Conservation (phyloP, 2,113 vertebrate species). For the Anoura caudifer region DNA sequence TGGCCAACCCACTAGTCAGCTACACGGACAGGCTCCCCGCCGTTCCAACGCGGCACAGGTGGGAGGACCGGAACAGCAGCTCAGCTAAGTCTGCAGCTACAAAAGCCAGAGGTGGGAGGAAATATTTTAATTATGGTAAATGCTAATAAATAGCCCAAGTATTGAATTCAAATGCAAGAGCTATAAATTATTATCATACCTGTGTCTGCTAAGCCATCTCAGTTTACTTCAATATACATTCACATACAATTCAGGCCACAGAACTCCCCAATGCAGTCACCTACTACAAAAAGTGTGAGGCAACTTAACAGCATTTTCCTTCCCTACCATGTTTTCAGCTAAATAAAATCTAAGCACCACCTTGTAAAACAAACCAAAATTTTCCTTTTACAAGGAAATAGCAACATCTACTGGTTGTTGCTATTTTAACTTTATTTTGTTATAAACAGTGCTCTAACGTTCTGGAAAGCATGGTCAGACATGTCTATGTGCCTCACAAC, state of each 20-base stretch:
- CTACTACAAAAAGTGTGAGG: background rate
- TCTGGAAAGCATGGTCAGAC: background rate
- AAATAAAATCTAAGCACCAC: background rate
- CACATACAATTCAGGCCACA: background rate
- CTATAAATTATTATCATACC: background rate
- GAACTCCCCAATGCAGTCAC: background rate
- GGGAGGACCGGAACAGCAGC: background rate
- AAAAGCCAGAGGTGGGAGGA: background rate
- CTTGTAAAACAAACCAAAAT: background rate
- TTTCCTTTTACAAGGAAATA: conserved; percentile 16
- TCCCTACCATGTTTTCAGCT: background rate
- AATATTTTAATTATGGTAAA: background rate
- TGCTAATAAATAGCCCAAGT: background rate
- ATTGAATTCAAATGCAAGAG: background rate
- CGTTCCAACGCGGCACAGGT: background rate
- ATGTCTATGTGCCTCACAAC: background rate
- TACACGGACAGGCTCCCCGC: background rate
- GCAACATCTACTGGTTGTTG: conserved; percentile 32
- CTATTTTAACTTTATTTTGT: background rate
- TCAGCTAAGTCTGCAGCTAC: background rate
- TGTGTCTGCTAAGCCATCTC: background rate
- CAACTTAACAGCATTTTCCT: background rate
- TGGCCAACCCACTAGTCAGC: background rate
- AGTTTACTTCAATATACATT: background rate
- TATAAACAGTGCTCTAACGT: background rate